Evolutionary conservation across 2,797 vertebrate species (phyloP).

Genomic region (Anguilla marmorata): DNA sequence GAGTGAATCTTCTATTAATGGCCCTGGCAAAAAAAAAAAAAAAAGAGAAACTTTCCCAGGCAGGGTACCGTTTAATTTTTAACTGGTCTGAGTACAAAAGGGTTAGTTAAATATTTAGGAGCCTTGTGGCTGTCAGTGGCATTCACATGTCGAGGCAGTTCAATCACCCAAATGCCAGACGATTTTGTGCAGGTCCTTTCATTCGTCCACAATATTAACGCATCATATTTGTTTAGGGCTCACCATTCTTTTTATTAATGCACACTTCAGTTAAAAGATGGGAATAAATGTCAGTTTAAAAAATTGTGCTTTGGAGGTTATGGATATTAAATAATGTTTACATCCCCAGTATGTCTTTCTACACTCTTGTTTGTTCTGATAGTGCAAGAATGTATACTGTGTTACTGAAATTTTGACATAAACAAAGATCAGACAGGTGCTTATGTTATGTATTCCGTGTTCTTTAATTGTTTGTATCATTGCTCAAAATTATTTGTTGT

Average conservation of each 20-base stretch:
- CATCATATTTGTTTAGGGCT: neutral
- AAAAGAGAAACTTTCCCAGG: conserved; percentile 70
- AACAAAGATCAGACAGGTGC: neutral
- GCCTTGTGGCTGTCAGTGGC: conserved; percentile 70
- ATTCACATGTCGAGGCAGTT: conserved; percentile 65
- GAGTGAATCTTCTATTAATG: conserved; percentile 76
- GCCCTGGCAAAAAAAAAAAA: conserved; percentile 58
- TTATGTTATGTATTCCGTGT: neutral
- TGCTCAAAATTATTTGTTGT: neutral
- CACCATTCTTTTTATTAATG: neutral
- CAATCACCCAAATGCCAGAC: conserved; percentile 48
- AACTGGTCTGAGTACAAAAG: conserved; percentile 79
- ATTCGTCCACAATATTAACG: neutral
- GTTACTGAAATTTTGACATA: neutral
- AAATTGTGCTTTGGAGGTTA: neutral
- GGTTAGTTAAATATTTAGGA: conserved; percentile 81
- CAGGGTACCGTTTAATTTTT: conserved; percentile 81
- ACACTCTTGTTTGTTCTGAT: neutral
- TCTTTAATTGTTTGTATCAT: conserved; percentile 8
- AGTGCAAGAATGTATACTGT: neutral
- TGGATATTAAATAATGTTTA: neutral
- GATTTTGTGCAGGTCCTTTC: neutral
- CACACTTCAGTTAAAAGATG: no score
- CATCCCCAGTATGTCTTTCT: neutral
- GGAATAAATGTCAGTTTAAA: neutral